Conservation (phyloP, 2,797 vertebrate species). For the Manis crassicaudata region DNA sequence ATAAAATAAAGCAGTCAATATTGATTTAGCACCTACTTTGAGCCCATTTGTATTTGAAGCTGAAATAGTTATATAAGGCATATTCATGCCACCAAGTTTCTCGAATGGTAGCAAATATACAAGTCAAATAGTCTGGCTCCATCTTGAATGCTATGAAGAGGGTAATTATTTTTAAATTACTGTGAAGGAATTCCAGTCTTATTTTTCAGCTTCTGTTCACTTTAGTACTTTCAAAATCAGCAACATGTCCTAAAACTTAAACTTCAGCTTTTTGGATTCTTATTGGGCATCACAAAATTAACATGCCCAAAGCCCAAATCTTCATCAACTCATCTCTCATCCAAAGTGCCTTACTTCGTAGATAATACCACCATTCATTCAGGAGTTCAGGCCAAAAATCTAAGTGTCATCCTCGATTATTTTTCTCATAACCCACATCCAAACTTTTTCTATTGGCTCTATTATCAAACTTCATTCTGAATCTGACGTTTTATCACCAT, state of each 20-base stretch:
- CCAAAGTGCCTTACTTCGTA: background rate
- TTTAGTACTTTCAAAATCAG: background rate
- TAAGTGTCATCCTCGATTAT: background rate
- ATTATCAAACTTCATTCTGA: background rate
- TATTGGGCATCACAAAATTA: background rate
- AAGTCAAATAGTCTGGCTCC: background rate
- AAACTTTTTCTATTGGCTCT: background rate
- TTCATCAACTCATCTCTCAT: background rate
- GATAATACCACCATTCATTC: background rate
- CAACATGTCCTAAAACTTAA: background rate
- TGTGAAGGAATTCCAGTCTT: background rate
- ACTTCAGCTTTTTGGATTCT: background rate
- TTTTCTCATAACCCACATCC: background rate
- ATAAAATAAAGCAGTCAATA: background rate
- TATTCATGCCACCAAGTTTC: background rate
- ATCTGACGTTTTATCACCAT: background rate
- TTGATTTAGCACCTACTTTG: slow-evolving; percentile 5
- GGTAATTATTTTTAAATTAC: background rate
- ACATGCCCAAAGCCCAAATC: background rate
- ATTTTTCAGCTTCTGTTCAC: background rate
- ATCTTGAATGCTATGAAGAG: background rate
- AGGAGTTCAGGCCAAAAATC: background rate
- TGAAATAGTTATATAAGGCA: background rate
- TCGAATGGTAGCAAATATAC: background rate
- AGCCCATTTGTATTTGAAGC: background rate